Evolutionary conservation across 2,797 vertebrate genomes (phyloP).

Genomic region (Argentina silus): DNA sequence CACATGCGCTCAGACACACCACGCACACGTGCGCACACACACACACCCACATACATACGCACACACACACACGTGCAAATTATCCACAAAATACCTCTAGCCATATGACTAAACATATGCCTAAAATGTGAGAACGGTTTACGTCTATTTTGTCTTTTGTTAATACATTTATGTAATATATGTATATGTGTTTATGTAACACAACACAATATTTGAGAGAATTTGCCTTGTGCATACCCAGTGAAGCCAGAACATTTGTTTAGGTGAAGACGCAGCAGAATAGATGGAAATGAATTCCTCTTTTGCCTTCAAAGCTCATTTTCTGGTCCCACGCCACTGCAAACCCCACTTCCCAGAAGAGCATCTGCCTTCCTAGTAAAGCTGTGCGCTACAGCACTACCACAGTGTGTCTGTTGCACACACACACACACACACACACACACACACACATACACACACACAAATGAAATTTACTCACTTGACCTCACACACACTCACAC

Average conservation of each 20-base stretch:
- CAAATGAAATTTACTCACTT: background rate
- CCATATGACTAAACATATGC: background rate
- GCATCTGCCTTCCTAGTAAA: slow-evolving; percentile 32
- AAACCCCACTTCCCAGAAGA: slow-evolving; percentile 27
- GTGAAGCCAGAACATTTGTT: background rate
- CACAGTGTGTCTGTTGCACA: slow-evolving; percentile 20
- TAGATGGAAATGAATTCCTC: slow-evolving; percentile 11
- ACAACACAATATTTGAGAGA: background rate
- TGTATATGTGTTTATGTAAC: slow-evolving; percentile 2
- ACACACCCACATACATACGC: background rate
- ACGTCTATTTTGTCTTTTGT: background rate
- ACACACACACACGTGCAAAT: background rate
- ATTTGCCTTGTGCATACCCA: background rate
- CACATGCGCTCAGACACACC: background rate
- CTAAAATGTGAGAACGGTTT: background rate
- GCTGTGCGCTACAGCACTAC: slow-evolving; percentile 8
- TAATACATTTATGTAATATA: background rate
- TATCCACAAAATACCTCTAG: background rate
- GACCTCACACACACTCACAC: slow-evolving; percentile 5
- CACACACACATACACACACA: background rate
- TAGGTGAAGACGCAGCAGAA: background rate
- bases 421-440: slow-evolving; percentile 1
- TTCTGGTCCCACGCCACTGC: slow-evolving; percentile 13
- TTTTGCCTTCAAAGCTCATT: slow-evolving; percentile 18
- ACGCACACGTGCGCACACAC: background rate